These are phyloP conservation scores for Mycetomoellerius zeteki DNA, from an alignment of 1,140 invertebrate genomes.

Conservation along the genomic window DNA sequence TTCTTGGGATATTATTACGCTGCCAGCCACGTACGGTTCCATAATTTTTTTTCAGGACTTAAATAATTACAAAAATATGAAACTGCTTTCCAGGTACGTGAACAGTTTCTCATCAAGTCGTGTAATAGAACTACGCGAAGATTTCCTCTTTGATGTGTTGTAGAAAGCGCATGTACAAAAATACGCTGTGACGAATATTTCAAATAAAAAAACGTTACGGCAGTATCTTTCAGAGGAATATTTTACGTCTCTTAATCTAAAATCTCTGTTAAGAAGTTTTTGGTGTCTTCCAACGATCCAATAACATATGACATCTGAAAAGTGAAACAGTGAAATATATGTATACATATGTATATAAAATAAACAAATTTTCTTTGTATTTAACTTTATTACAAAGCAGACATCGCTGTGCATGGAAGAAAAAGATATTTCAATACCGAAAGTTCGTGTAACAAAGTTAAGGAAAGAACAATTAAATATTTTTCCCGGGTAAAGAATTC, in stretches of 20 bases:
- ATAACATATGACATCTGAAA: not conserved
- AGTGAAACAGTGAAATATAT: conserved; percentile 15
- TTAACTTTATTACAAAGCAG: conserved; percentile 26
- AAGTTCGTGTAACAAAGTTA: not conserved
- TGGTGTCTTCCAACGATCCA: not conserved
- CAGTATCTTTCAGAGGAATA: not conserved
- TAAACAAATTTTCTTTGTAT: not conserved
- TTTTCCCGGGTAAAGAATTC: conserved; percentile 2
- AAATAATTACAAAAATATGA: conserved; percentile 57
- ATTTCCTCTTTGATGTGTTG: conserved; percentile 51
- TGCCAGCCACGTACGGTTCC: conserved; percentile 8
- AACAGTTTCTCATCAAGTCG: conserved; percentile 48
- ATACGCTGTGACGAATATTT: conserved; percentile 6
- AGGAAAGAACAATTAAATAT: conserved; percentile 11
- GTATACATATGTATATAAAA: not conserved
- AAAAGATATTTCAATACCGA: not conserved
- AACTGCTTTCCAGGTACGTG: conserved; percentile 54
- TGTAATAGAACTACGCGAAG: conserved; percentile 57
- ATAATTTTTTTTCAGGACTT: not conserved
- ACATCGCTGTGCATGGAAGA: not conserved
- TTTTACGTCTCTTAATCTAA: conserved; percentile 10
- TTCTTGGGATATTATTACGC: conserved; percentile 46
- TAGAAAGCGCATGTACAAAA: conserved; percentile 9
- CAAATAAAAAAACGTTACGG: not conserved
- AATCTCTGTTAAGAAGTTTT: not conserved